Evolutionary conservation across 2,888 invertebrate genomes (phyloP).

Genomic region (Eupithecia dodoneata): DNA sequence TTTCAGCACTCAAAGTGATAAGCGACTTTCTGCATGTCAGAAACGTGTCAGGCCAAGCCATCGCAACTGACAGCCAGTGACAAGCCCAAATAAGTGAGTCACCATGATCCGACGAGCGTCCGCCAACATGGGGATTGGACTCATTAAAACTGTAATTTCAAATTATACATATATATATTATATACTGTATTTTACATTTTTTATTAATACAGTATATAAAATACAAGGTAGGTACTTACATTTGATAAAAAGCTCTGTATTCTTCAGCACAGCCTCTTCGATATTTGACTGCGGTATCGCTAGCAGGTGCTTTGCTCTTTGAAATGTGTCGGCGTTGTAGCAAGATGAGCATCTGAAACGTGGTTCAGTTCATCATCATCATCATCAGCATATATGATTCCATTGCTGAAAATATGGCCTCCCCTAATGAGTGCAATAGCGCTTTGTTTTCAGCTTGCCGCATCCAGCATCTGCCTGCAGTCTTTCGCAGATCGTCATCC

Average conservation of each 20-base stretch:
- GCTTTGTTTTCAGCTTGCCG: too few relatives aligned
- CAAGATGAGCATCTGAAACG: slow-evolving; percentile 82
- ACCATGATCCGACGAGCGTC: background rate
- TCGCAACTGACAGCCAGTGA: background rate
- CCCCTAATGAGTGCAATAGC: too few relatives aligned
- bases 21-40: background rate
- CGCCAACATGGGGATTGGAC: background rate
- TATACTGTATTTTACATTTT: too few relatives aligned
- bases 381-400: too few relatives aligned
- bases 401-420: too few relatives aligned
- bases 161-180: too few relatives aligned
- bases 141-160: background rate
- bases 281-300: slow-evolving; percentile 81
- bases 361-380: background rate
- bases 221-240: too few relatives aligned
- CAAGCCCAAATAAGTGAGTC: background rate
- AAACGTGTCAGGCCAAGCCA: too few relatives aligned
- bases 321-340: slow-evolving; percentile 84
- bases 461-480: too few relatives aligned
- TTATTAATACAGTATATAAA: too few relatives aligned
- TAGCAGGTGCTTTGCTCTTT: slow-evolving; percentile 84
- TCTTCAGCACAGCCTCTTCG: slow-evolving; percentile 54
- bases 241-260: slow-evolving; percentile 66
- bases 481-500: too few relatives aligned
- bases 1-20: too few relatives aligned